Evolutionary conservation across 2,797 vertebrate species (phyloP).

Genomic region (Galagoides demidoff): DNA sequence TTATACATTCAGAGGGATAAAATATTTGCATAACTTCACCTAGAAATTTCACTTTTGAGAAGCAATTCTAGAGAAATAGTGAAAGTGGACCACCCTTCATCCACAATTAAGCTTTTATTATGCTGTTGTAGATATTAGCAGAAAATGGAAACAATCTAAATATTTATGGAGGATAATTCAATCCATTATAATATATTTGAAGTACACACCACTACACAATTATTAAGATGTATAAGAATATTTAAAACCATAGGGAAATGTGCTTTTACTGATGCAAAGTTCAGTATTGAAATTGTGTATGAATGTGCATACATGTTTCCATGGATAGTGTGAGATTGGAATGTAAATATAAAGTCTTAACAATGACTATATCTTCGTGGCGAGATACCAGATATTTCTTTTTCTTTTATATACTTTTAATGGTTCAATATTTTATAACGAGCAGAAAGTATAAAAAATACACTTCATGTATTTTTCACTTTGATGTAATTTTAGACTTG

Average conservation of each 20-base stretch:
- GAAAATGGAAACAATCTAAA: not conserved
- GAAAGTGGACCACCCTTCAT: not conserved
- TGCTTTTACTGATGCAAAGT: not conserved
- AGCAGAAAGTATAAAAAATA: not conserved
- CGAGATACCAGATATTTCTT: not conserved
- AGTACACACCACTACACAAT: not conserved
- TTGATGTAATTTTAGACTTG: not conserved
- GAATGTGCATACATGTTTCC: not conserved
- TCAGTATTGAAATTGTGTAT: not conserved
- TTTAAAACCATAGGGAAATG: not conserved
- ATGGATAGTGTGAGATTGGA: not conserved
- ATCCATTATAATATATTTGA: not conserved
- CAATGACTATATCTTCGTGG: not conserved
- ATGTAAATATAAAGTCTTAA: not conserved
- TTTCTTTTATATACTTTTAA: not conserved
- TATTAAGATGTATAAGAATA: not conserved
- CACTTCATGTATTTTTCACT: not conserved
- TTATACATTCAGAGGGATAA: not conserved
- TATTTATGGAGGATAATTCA: not conserved
- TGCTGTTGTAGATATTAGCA: not conserved
- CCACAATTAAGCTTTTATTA: not conserved
- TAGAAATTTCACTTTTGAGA: not conserved
- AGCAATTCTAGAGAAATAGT: not conserved
- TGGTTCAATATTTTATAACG: not conserved
- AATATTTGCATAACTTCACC: not conserved